phyloP scores from a whole-genome alignment of 2,113 vertebrate genomes.

The Apistogramma diplotaenia region DNA sequence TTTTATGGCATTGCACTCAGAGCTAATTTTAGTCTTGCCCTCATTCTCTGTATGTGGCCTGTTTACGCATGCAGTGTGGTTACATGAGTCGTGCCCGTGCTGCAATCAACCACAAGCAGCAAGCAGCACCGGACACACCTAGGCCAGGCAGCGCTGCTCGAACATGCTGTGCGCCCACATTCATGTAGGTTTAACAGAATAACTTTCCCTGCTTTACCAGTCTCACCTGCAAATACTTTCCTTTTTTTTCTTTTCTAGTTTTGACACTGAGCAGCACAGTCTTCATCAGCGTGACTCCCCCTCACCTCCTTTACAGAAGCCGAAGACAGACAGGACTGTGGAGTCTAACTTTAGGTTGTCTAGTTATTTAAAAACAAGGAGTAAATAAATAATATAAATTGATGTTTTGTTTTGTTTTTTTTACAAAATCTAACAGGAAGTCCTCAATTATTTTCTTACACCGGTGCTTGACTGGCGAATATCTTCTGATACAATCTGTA shows the following conservation, averaged over 20 bases:
- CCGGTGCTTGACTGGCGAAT: background rate
- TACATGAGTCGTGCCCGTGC: constrained; percentile 29
- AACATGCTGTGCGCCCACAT: constrained; percentile 17
- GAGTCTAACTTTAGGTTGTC: background rate
- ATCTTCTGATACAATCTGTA: background rate
- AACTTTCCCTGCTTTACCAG: background rate
- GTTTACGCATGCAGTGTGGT: constrained; percentile 43
- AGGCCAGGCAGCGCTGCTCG: constrained; percentile 27
- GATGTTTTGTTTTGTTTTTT: background rate
- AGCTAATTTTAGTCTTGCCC: constrained; percentile 45
- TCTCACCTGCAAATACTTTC: background rate
- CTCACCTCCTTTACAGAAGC: background rate
- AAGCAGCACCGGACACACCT: constrained; percentile 50
- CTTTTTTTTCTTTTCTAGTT: background rate
- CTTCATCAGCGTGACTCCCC: background rate
- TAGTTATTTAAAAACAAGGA: background rate
- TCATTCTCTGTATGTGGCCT: constrained; percentile 44
- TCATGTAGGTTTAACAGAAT: background rate
- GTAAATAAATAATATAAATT: no score
- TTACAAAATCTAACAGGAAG: background rate
- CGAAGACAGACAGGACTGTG: background rate
- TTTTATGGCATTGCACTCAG: constrained; percentile 27
- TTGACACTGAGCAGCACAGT: background rate
- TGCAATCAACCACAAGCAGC: constrained; percentile 47
- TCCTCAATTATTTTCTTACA: background rate